Conservation (phyloP, 1,140 invertebrate species). For the Uloborus diversus region DNA sequence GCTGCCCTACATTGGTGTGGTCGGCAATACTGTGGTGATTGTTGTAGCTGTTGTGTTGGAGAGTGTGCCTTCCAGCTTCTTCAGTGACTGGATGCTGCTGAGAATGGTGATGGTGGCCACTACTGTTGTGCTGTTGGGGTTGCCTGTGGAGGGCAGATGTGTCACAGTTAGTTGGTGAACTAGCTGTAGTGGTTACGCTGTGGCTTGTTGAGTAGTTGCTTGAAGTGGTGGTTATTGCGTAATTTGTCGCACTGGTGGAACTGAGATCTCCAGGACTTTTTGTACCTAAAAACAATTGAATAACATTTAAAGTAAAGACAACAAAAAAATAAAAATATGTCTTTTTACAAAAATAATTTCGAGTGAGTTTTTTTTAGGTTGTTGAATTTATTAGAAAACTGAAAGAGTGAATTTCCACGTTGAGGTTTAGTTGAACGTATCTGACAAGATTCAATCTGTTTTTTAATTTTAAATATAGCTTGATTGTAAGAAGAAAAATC, state of each 20-base stretch:
- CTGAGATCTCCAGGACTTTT: constrained; percentile 43
- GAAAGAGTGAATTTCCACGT: too few relatives aligned
- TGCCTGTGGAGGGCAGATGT: neutral
- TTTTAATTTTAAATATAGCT: too few relatives aligned
- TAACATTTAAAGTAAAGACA: too few relatives aligned
- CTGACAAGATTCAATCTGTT: neutral
- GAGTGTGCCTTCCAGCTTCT: neutral
- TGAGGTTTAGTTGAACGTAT: neutral
- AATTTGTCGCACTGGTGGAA: neutral
- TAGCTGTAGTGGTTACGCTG: neutral
- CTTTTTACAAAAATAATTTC: neutral
- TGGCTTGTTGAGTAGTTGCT: constrained; percentile 16
- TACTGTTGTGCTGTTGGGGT: constrained; percentile 6
- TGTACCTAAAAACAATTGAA: constrained; percentile 7
- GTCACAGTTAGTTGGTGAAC: constrained; percentile 1
- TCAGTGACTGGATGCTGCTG: neutral
- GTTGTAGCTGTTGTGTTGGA: constrained; percentile 34
- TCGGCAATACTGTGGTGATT: constrained; percentile 16
- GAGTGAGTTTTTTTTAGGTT: too few relatives aligned
- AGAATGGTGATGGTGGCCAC: constrained; percentile 8
- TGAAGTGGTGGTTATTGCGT: constrained; percentile 15
- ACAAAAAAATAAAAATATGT: neutral
- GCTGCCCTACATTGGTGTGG: constrained; percentile 13
- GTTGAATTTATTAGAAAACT: too few relatives aligned
- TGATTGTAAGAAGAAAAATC: too few relatives aligned